Conservation (phyloP, 53 echinoderm and acorn worm genomes). For the Temnopleurus reevesii region DNA sequence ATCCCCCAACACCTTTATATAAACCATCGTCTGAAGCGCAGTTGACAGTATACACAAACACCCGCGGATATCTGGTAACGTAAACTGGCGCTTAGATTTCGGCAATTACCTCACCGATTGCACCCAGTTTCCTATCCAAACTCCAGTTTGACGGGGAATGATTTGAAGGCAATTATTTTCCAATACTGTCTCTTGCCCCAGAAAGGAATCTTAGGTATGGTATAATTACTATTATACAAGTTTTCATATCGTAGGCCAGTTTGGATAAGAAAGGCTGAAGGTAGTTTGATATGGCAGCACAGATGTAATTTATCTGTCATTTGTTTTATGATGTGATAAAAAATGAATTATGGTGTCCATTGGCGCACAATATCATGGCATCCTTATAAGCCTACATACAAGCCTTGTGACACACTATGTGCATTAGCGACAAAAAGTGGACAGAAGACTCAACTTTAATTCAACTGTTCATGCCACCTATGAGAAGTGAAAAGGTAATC, state of each 20-base stretch:
- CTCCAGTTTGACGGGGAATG: neutral
- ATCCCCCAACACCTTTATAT: neutral
- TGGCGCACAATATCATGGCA: too few species aligned
- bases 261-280: neutral
- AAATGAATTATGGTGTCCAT: too few species aligned
- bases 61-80: conserved; percentile 24
- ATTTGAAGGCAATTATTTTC: conserved; percentile 45
- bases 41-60: conserved; percentile 47
- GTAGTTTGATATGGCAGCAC: too few species aligned
- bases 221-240: neutral
- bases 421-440: too few species aligned
- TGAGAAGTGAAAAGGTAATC: too few species aligned
- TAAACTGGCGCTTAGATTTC: conserved; percentile 45
- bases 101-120: conserved; percentile 24
- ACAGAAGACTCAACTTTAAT: too few species aligned
- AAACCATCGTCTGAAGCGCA: conserved; percentile 20
- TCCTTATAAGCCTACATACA: too few species aligned
- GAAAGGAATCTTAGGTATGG: neutral
- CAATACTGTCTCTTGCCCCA: neutral
- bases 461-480: too few species aligned
- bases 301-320: too few species aligned
- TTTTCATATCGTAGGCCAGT: too few species aligned
- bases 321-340: too few species aligned
- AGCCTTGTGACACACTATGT: too few species aligned
- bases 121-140: neutral